Evolutionary conservation across 2,797 vertebrate species (phyloP), one percentile per base, ranked within the genome.

Genomic region (Crotalus adamanteus): DNA sequence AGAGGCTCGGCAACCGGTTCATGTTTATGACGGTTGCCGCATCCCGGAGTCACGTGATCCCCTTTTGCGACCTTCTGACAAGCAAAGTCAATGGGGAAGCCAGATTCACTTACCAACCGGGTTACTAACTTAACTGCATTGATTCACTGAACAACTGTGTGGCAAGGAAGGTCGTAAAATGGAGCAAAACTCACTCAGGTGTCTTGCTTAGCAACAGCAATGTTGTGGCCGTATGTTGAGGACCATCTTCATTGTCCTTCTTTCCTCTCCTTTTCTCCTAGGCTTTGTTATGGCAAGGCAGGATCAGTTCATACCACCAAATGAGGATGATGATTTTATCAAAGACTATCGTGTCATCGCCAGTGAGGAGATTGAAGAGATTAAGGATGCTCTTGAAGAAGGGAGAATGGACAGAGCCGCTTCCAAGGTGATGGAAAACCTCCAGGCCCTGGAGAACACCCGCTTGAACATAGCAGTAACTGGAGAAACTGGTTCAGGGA

Each of bases 381-480:
- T 87, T 51, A 83, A 20, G 26, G 56, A 85, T 31, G 91, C 53
- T 57, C 88, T 93, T 1, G 28, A 89, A 83, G 28, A 55, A 85
- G 92, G 91, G 16, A 88, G 31, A 63, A 88, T 93, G 59, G 92
- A 73, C 1, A 37, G 85, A 61, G 92, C 92, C 1, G 25, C 73
- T 12, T 57, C 86, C 47, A 93, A 85, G 47, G 85, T 93, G n/a
- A 63, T 91, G 86, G 86, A 93, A 85, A 93, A 86, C 31, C 87
- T 93, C 4, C 22, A 91, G 26, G 18, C 57, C 16, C 6, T 83
- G 91, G 88, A 87, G 13, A 28, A 69, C 1, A 51, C 42, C 94
- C 20, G 28, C 6, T 89, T 96, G 37, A 78, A 96, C 55, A 88
- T 93, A 0, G 95, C 95, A 1, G 73, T 97, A 0, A 94, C 94